A percentile compares a stretch with the other conserved stretches of the same genome.
These are phyloP conservation scores for Garrulus glandarius DNA, from an alignment of 2,797 vertebrate genomes.

Conservation along the genomic window DNA sequence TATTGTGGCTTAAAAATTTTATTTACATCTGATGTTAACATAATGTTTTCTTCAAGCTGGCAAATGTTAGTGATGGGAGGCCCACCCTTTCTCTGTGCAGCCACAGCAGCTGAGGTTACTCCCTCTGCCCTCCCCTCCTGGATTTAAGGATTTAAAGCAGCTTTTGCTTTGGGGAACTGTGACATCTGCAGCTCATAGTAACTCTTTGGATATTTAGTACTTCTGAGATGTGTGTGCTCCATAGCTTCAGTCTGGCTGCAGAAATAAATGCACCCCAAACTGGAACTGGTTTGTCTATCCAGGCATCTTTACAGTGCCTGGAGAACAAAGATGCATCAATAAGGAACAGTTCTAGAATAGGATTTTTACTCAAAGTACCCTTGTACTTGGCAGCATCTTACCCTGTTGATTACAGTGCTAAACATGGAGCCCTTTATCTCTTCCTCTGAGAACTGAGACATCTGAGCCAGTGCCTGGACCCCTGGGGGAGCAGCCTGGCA, in stretches of 20 bases:
- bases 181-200: neutral
- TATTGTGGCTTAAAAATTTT: neutral
- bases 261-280: neutral
- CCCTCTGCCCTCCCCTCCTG: neutral
- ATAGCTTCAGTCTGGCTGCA: neutral
- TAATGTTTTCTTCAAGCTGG: slow-evolving; percentile 28
- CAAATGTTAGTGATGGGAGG: neutral
- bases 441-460: neutral
- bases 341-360: neutral
- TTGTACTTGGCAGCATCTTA: neutral
- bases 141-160: neutral
- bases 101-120: neutral
- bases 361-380: neutral
- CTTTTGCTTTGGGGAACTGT: neutral
- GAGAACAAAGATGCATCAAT: neutral
- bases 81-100: neutral
- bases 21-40: slow-evolving; percentile 20
- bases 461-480: neutral
- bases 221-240: neutral
- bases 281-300: neutral
- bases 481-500: neutral
- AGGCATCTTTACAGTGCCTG: neutral
- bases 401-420: neutral
- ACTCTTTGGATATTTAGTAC: neutral
- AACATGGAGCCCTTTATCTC: neutral